Conservation (phyloP, 2,888 invertebrate genomes). For the Caenorhabditis doughertyi region DNA sequence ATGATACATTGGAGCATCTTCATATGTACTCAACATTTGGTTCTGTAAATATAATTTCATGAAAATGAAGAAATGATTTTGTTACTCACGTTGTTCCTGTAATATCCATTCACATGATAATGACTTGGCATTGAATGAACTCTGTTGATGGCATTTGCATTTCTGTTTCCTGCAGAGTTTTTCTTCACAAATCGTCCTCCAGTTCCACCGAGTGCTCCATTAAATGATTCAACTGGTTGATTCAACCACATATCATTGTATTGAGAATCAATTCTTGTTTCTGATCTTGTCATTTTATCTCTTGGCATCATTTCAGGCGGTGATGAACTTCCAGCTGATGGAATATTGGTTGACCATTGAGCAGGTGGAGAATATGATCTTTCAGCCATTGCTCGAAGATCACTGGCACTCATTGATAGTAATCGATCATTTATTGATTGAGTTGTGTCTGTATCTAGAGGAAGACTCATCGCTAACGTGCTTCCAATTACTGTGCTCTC, state of each 20-base stretch:
- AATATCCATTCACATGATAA: conserved; percentile 68
- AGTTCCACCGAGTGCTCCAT: conserved; percentile 35
- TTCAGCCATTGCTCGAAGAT: conserved; percentile 50
- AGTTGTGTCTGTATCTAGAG: conserved; percentile 23
- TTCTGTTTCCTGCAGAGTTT: conserved; percentile 67
- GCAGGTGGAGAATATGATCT: conserved; percentile 53
- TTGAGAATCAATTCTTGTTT: conserved; percentile 56
- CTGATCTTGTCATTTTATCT: conserved; percentile 56
- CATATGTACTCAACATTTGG: conserved; percentile 42
- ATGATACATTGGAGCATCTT: conserved; percentile 24
- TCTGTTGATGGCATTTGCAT: conserved; percentile 70
- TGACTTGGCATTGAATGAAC: conserved; percentile 77
- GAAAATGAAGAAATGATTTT: background rate
- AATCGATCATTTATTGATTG: conserved; percentile 48
- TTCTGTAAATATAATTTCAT: conserved; percentile 22
- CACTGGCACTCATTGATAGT: conserved; percentile 50
- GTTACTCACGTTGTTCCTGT: conserved; percentile 58
- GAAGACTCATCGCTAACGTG: conserved; percentile 15
- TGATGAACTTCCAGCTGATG: conserved; percentile 34
- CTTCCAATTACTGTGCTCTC: conserved; percentile 11
- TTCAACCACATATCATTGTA: conserved; percentile 56
- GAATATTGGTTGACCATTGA: conserved; percentile 19
- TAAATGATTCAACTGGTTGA: conserved; percentile 20
- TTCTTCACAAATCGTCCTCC: conserved; percentile 69
- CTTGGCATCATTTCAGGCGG: conserved; percentile 29